Evolutionary conservation across 1,140 invertebrate species (phyloP).

Genomic region (Drosophila lowei): DNA sequence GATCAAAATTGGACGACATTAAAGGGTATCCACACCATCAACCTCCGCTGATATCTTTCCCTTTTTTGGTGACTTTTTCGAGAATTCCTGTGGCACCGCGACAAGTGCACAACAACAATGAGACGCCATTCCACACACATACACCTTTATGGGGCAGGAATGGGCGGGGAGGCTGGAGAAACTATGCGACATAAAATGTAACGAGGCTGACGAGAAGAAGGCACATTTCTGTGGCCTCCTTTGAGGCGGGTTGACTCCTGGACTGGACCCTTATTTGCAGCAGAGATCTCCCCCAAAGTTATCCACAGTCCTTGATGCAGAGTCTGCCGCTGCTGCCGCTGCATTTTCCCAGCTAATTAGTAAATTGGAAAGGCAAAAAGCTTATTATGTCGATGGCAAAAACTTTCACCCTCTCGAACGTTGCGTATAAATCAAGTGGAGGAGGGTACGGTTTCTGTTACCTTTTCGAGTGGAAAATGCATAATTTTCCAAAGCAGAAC

Average conservation of each 20-base stretch:
- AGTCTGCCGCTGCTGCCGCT: background rate
- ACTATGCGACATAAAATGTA: constrained; percentile 58
- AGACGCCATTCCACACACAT: constrained; percentile 53
- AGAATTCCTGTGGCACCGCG: constrained; percentile 10
- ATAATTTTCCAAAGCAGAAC: constrained; percentile 16
- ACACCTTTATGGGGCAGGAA: constrained; percentile 45
- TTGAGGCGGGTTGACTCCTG: constrained; percentile 17
- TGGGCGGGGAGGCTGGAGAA: constrained; percentile 25
- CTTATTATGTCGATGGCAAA: constrained; percentile 42
- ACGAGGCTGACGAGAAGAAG: constrained; percentile 31
- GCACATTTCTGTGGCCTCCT: constrained; percentile 25
- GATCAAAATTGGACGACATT: too few species aligned
- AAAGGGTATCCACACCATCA: too few species aligned
- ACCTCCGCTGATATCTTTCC: background rate
- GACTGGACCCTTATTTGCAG: constrained; percentile 8
- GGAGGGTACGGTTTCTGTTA: background rate
- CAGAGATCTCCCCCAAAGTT: constrained; percentile 9
- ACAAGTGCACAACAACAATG: constrained; percentile 60
- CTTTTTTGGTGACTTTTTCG: constrained; percentile 15
- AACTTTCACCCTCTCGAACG: constrained; percentile 14
- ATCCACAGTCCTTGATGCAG: background rate
- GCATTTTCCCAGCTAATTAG: constrained; percentile 41
- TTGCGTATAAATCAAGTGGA: constrained; percentile 34
- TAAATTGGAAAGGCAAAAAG: constrained; percentile 30
- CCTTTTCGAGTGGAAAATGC: constrained; percentile 10